Base-by-base conservation (phyloP, 2,888 invertebrate genomes). In the Idaea aversata region DNA sequence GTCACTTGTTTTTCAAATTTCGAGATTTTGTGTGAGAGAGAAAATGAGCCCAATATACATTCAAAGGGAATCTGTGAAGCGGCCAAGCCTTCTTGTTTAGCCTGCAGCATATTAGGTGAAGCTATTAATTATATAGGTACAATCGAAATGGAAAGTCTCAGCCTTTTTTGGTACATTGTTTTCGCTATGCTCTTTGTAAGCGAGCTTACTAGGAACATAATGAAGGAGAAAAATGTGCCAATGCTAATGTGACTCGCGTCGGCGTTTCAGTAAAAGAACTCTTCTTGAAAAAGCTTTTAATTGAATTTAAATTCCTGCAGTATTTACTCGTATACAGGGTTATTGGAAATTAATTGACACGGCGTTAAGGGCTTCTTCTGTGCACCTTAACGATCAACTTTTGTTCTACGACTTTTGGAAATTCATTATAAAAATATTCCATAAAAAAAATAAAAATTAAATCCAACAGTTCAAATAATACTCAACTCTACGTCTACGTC, bases 21-120 rank as follows among this genome's bases (percentile, higher is more conserved):
- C 3, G 7, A 5, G 3, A 10, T 47, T 13, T 10, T 10, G 47
- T 0, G 13, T 7, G 3, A 13, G 13, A 5, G 4, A 6, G 13
- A 7, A 7, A 47, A 13, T 6, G 7, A 47, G 47, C 10, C 10
- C 47, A 47, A 47, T 16, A 58, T n/a, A 58, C 57, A 58, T 82
- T 82, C 78, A 75, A 74, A 78, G 77, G 75, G 80, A 84, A 78
- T 81, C 80, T 74, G 77, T 70, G 72, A 72, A 70, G 76, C 74
- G 75, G 15, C 3, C 16, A 16, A 25, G 34, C 34, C 25, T 34
- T 59, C 25, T 57, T 59, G 63, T 59, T 58, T 58, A 25, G 65
- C 75, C 77, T 70, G 71, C 66, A 75, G 74, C 73, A 70, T 77
- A 79, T 81, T 81, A 80, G 82, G 76, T 79, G 77, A 76, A 73